A percentile compares a stretch with the other conserved stretches of the same genome.
These are phyloP conservation scores for Cephus sareptanus DNA, from an alignment of 2,888 invertebrate genomes.

Conservation along the genomic window DNA sequence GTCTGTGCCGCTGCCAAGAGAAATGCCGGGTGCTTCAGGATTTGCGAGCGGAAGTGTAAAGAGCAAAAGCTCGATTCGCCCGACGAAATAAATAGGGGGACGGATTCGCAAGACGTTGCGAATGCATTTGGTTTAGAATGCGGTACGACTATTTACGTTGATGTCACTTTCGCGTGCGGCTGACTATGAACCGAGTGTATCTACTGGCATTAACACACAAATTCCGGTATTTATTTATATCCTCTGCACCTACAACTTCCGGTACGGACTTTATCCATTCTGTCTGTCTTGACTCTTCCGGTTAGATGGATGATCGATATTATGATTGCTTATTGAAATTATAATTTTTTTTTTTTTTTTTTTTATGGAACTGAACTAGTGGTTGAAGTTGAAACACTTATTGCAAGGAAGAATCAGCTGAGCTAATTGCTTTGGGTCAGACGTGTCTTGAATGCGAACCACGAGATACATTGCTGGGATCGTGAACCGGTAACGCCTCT, in stretches of 20 bases:
- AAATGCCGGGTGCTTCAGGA: slow-evolving; percentile 34
- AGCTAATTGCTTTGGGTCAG: not conserved
- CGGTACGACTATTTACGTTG: slow-evolving; percentile 1
- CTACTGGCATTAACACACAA: not conserved
- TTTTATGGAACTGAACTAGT: not conserved
- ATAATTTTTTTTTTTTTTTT: not conserved
- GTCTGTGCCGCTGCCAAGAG: slow-evolving; percentile 48
- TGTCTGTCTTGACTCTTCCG: not conserved
- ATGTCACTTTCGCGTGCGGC: not conserved
- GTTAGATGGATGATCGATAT: not conserved
- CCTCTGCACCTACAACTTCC: not conserved
- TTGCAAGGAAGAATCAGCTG: not conserved
- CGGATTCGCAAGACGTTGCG: not conserved
- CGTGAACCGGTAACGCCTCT: not conserved
- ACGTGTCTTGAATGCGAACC: not conserved
- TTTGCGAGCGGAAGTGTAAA: slow-evolving; percentile 43
- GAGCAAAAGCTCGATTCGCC: slow-evolving; percentile 2
- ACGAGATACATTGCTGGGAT: not conserved
- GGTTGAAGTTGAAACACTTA: not conserved
- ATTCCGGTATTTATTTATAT: not conserved
- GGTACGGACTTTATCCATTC: not conserved
- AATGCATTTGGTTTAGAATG: slow-evolving; percentile 1
- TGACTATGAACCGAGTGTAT: not conserved
- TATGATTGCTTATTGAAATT: not conserved
- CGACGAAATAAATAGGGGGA: not conserved